Evolutionary conservation across 2,113 vertebrate species (phyloP).

Genomic region (Cairina moschata): DNA sequence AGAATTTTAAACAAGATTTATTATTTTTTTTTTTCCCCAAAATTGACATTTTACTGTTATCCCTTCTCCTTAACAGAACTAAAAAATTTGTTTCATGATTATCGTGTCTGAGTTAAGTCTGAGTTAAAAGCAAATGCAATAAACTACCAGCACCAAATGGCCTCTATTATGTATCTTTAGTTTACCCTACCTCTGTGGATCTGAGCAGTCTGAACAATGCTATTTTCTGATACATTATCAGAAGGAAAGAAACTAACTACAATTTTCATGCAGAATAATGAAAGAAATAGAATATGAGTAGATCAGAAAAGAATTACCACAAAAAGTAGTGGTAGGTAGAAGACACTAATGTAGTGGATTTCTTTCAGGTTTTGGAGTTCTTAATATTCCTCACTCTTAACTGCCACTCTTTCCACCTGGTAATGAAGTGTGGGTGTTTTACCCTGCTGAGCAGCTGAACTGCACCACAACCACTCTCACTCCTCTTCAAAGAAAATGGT

Average conservation of each 20-base stretch:
- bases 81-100: not conserved
- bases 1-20: not conserved
- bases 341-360: not conserved
- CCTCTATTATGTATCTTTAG: not conserved
- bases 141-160: not conserved
- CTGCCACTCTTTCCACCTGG: not conserved
- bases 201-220: not conserved
- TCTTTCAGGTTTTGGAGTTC: not conserved
- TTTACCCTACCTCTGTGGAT: not conserved
- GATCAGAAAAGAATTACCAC: not conserved
- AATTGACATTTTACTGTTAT: not conserved
- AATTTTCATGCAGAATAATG: conserved; percentile 13
- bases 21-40: not conserved
- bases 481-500: no score
- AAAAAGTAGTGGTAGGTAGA: not conserved
- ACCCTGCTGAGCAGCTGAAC: no score
- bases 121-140: conserved; percentile 36
- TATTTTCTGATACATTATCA: not conserved
- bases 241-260: not conserved
- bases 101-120: not conserved
- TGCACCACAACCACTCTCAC: no score
- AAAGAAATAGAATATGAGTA: conserved; percentile 2
- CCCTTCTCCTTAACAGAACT: not conserved
- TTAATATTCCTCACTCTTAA: not conserved
- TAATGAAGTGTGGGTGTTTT: not conserved